Percentiles rank a stretch among this genome's conserved stretches.
Conservation (phyloP, 1,140 invertebrate genomes). For the Protaetia brevitarsis region DNA sequence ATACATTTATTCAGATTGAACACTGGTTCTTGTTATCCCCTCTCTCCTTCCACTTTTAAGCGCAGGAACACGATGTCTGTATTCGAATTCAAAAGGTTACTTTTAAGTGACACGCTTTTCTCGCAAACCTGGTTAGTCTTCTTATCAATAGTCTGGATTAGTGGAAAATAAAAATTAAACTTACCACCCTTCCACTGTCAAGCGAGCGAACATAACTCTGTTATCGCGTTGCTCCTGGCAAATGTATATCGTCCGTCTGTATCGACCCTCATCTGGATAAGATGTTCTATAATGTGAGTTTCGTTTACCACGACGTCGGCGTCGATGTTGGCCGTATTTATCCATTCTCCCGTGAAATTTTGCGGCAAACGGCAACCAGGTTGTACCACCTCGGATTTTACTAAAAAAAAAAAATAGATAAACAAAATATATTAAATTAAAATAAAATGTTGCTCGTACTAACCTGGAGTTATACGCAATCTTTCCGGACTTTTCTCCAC, state of each 20-base stretch:
- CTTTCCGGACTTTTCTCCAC: constrained; percentile 91
- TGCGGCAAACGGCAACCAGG: constrained; percentile 88
- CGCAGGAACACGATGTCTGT: no score
- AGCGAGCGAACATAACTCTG: constrained; percentile 90
- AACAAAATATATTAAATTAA: background rate
- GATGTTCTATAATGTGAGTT: constrained; percentile 95
- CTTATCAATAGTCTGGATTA: no score
- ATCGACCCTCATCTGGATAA: constrained; percentile 86
- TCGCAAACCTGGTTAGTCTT: no score
- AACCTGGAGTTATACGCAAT: constrained; percentile 73
- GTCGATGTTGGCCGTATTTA: constrained; percentile 95
- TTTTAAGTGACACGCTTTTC: background rate
- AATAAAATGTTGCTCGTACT: background rate
- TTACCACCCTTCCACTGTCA: constrained; percentile 94
- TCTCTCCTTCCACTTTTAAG: no score
- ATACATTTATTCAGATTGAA: no score
- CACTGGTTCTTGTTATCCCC: no score
- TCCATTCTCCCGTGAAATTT: constrained; percentile 93
- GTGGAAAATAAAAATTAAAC: constrained; percentile 21
- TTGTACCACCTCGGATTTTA: constrained; percentile 80
- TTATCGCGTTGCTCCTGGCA: constrained; percentile 86
- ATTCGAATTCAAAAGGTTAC: no score
- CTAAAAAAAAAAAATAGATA: constrained; percentile 48
- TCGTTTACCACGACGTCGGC: constrained; percentile 92
- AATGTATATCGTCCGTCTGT: constrained; percentile 88